These are phyloP conservation scores for Coelogynopora nodosa DNA, from an alignment of 2,888 invertebrate genomes.

Conservation along the genomic window DNA sequence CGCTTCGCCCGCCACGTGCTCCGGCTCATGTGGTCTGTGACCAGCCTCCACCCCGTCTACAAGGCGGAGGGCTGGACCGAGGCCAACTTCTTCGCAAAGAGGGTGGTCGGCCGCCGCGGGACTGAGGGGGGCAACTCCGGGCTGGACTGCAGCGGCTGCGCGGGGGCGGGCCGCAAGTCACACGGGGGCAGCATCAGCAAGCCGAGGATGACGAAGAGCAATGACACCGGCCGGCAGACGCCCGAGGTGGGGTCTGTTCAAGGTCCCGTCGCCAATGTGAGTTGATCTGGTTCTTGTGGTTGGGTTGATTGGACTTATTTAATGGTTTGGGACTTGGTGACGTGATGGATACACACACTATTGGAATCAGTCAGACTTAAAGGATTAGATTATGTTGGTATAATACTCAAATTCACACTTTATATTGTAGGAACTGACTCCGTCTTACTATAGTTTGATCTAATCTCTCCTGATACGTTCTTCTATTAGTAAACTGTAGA, in stretches of 20 bases:
- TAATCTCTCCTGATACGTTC: too few species aligned
- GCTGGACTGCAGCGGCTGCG: neutral
- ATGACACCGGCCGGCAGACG: neutral
- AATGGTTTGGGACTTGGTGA: too few species aligned
- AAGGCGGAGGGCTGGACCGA: conserved; percentile 21
- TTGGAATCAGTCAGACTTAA: too few species aligned
- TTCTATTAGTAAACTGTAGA: too few species aligned
- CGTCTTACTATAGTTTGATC: too few species aligned
- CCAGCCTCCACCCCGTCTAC: neutral
- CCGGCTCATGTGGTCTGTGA: neutral
- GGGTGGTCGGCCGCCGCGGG: neutral
- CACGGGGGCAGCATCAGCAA: neutral
- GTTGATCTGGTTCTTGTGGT: too few species aligned
- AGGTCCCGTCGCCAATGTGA: neutral
- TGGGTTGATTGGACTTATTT: too few species aligned
- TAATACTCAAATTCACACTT: too few species aligned
- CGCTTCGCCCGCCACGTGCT: neutral
- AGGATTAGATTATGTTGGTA: too few species aligned
- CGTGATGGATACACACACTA: too few species aligned
- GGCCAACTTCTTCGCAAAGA: neutral
- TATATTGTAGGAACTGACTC: too few species aligned
- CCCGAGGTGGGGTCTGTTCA: neutral
- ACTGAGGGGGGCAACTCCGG: neutral
- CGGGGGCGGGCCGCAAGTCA: neutral
- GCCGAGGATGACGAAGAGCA: neutral